Percentiles rank a stretch among this genome's conserved stretches.
Conservation (phyloP, 1,140 invertebrate species). For the Hestina assimilis region DNA sequence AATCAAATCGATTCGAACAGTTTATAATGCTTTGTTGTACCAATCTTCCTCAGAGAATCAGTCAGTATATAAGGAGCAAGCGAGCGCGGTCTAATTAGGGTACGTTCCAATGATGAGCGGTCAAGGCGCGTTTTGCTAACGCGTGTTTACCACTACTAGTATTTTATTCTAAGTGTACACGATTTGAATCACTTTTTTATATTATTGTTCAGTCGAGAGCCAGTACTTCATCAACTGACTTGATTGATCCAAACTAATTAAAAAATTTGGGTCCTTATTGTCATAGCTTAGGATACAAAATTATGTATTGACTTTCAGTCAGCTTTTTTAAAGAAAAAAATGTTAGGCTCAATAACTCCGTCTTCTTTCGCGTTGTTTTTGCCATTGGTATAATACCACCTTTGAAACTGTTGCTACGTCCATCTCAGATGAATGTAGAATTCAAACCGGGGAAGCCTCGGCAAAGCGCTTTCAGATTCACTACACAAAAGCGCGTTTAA, state of each 20-base stretch:
- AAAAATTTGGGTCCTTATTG: constrained; percentile 22
- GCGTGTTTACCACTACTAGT: too few species aligned
- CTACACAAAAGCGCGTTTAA: too few species aligned
- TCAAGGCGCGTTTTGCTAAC: too few species aligned
- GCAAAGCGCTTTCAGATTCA: constrained; percentile 30
- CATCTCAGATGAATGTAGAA: constrained; percentile 31
- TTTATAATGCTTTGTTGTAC: too few species aligned
- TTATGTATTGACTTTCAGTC: constrained; percentile 25
- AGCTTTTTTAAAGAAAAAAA: constrained; percentile 21
- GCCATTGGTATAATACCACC: constrained; percentile 30
- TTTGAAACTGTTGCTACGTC: constrained; percentile 36
- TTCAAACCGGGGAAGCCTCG: constrained; percentile 16
- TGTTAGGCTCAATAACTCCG: constrained; percentile 21
- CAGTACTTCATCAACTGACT: constrained; percentile 41
- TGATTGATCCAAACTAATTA: constrained; percentile 36
- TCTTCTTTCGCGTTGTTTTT: constrained; percentile 24
- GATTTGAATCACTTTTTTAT: too few species aligned
- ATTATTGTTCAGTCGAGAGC: too few species aligned
- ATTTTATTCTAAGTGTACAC: too few species aligned
- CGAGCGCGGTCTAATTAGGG: too few species aligned
- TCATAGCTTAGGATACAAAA: constrained; percentile 29
- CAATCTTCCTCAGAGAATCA: too few species aligned
- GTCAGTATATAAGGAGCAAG: too few species aligned
- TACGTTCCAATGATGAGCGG: too few species aligned
- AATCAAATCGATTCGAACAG: too few species aligned